Conservation (phyloP, 2,888 invertebrate species). For the Boloria euphrosyne region DNA sequence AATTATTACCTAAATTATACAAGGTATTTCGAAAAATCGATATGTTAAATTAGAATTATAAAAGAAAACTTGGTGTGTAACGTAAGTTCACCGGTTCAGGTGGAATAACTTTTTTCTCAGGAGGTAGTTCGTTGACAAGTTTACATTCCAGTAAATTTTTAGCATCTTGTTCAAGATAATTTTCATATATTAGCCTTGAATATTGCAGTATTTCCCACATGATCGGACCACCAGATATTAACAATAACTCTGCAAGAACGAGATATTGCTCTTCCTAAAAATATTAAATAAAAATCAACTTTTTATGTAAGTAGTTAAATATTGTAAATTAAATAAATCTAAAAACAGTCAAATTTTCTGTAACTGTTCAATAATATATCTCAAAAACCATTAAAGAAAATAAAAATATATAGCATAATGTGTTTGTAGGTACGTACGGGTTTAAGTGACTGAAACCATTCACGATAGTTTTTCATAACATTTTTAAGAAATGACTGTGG, state of each 20-base stretch:
- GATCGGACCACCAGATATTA: slow-evolving; percentile 65
- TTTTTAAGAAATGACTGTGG: slow-evolving; percentile 56
- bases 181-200: slow-evolving; percentile 57
- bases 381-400: no score
- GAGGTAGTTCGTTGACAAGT: slow-evolving; percentile 47
- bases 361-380: no score
- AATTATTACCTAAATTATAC: background rate
- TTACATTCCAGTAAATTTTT: slow-evolving; percentile 56
- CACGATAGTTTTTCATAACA: slow-evolving; percentile 63
- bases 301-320: no score
- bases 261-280: slow-evolving; percentile 63
- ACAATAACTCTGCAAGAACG: slow-evolving; percentile 60
- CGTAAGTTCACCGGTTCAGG: slow-evolving; percentile 29
- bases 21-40: no score
- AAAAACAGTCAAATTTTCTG: no score
- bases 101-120: slow-evolving; percentile 38
- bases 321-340: background rate
- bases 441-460: slow-evolving; percentile 66
- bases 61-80: no score
- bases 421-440: slow-evolving; percentile 50
- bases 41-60: background rate
- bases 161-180: slow-evolving; percentile 52
- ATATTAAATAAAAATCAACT: background rate
- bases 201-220: slow-evolving; percentile 61
- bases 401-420: background rate